phyloP scores from a whole-genome alignment of 2,888 invertebrate genomes.

The Idaea aversata region DNA sequence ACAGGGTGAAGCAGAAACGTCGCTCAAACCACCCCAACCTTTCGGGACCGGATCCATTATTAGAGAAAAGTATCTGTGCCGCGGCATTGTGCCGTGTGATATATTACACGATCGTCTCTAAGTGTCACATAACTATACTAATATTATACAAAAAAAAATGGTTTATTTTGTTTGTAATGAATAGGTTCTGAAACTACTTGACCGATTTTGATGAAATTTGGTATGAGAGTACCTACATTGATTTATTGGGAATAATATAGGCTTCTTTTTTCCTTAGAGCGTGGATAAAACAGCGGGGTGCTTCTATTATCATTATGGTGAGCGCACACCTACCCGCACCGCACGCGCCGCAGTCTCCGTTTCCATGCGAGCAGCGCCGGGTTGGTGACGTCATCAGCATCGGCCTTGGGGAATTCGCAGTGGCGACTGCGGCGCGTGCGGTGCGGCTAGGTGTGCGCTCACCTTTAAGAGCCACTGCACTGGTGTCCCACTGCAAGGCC shows the following conservation, averaged over 20 bases:
- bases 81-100: slow-evolving; percentile 30
- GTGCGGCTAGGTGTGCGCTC: too few relatives aligned
- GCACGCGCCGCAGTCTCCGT: too few relatives aligned
- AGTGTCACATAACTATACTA: slow-evolving; percentile 9
- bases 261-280: too few relatives aligned
- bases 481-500: too few relatives aligned
- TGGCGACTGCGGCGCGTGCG: too few relatives aligned
- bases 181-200: not conserved
- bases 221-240: not conserved
- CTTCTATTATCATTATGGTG: too few relatives aligned
- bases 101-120: slow-evolving; percentile 26
- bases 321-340: too few relatives aligned
- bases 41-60: slow-evolving; percentile 25
- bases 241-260: not conserved
- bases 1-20: slow-evolving; percentile 11
- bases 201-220: not conserved
- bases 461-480: too few relatives aligned
- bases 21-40: slow-evolving; percentile 21
- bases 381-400: too few relatives aligned
- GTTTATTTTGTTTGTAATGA: slow-evolving; percentile 4
- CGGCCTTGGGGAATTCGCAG: too few relatives aligned
- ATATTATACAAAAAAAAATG: slow-evolving; percentile 25
- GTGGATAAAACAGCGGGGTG: too few relatives aligned
- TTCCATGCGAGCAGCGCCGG: too few relatives aligned
- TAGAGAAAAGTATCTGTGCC: slow-evolving; percentile 26